phyloP scores from a whole-genome alignment of 1,140 invertebrate species.

The Leptinotarsa lineolata region DNA sequence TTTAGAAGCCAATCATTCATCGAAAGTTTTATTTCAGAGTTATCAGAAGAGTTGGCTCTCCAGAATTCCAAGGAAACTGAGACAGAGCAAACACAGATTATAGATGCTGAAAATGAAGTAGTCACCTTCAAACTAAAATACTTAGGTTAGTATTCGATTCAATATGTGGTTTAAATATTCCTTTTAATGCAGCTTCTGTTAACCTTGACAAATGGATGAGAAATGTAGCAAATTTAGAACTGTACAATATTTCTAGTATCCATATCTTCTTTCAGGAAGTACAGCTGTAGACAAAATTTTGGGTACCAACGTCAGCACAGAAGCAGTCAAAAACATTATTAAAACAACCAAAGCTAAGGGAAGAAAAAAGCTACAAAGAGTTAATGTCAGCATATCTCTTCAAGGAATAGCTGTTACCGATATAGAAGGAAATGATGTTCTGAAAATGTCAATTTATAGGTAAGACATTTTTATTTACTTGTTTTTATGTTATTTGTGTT shows the following conservation, averaged over 20 bases:
- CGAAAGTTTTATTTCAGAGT: constrained; percentile 62
- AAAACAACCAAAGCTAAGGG: constrained; percentile 70
- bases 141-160: constrained; percentile 53
- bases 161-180: background rate
- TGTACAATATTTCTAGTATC: background rate
- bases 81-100: constrained; percentile 56
- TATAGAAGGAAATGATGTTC: constrained; percentile 68
- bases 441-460: constrained; percentile 85
- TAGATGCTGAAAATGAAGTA: constrained; percentile 61
- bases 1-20: background rate
- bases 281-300: constrained; percentile 69
- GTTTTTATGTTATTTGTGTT: too few species aligned
- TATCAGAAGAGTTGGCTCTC: constrained; percentile 77
- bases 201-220: background rate
- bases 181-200: background rate
- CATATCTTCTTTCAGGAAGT: constrained; percentile 57
- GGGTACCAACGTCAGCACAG: constrained; percentile 66
- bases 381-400: constrained; percentile 72
- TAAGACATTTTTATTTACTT: constrained; percentile 48
- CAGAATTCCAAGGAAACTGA: constrained; percentile 64
- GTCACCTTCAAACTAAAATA: constrained; percentile 74
- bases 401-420: constrained; percentile 76
- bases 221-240: background rate
- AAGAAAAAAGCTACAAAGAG: constrained; percentile 72
- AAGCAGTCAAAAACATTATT: constrained; percentile 73